Evolutionary conservation across 2,113 vertebrate species (phyloP), one percentile per base, ranked within the genome.

Genomic region (Columba livia): DNA sequence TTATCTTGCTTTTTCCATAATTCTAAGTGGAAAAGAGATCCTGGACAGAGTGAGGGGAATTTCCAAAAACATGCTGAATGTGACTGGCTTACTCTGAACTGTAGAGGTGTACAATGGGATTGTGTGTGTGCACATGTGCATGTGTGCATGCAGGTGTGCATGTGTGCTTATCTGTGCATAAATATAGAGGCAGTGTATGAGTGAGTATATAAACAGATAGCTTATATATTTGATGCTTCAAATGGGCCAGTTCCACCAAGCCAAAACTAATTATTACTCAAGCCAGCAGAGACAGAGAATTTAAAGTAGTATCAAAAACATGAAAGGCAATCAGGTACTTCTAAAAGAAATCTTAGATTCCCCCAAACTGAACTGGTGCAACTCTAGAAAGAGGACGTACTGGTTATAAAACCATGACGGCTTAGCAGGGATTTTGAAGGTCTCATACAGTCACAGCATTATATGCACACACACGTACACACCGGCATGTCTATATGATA

Each of bases 1-100:
- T 77, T 91, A 42, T 61, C 84, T 92, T 81, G 48, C 28, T 92
- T 91, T 86, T 86, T 84, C 42, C 29, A 17, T 34, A 77, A 36
- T 44, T 17, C 20, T 66, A 51, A 70, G 8, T 50, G 25, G 60
- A 23, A 74, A 91, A 81, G 36, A 88, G 15, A 71, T 77, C 18
- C 56, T 58, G 25, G 13, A 7, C 25, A 84, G 29, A 79, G 11
- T 17, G 15, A 44, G 31, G 34, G 71, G 44, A 62, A 53, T 53
- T 48, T 21, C 72, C 54, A 70, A 3, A 8, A 42, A 31, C 5
- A 88, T 26, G 2, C 7, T 73, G 48, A 77, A 32, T 6, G 1
- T 69, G 21, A 25, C 26, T 31, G 40, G 8, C 11, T 86, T 79
- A 17, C 40, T 56, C 62, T 83, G 74, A 90, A 8, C 54, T 72